Conservation (phyloP, 1,140 invertebrate species). For the Hermetia illucens region DNA sequence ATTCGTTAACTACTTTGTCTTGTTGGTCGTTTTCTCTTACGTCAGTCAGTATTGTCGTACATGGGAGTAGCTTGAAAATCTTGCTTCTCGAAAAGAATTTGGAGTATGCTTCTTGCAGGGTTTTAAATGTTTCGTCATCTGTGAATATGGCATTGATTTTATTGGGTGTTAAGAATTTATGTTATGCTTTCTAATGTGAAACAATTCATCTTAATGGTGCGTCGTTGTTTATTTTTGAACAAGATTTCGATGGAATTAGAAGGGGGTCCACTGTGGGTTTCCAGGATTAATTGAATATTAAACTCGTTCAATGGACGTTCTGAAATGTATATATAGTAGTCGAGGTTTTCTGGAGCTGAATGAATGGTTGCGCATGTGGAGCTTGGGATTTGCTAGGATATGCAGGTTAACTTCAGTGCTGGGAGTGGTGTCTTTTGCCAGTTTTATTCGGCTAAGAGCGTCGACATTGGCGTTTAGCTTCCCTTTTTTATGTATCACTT, state of each 20-base stretch:
- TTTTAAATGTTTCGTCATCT: constrained; percentile 1
- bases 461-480: constrained; percentile 21
- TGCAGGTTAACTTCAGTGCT: too few species aligned
- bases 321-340: constrained; percentile 1
- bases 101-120: constrained; percentile 2
- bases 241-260: not conserved
- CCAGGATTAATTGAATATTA: constrained; percentile 2
- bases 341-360: not conserved
- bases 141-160: not conserved
- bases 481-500: constrained; percentile 18
- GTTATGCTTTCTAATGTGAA: not conserved
- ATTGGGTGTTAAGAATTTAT: not conserved
- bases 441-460: constrained; percentile 11
- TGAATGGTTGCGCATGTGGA: not conserved
- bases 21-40: constrained; percentile 5
- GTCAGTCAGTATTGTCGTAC: constrained; percentile 4
- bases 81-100: constrained; percentile 4
- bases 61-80: constrained; percentile 7
- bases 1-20: constrained; percentile 7
- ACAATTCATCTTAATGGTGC: not conserved
- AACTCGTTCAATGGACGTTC: constrained; percentile 5
- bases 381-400: not conserved
- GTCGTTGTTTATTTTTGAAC: constrained; percentile 3
- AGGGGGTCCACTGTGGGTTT: not conserved
- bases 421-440: not conserved